Base-by-base conservation (phyloP, 2,888 invertebrate species). In the Thera obeliscata region DNA sequence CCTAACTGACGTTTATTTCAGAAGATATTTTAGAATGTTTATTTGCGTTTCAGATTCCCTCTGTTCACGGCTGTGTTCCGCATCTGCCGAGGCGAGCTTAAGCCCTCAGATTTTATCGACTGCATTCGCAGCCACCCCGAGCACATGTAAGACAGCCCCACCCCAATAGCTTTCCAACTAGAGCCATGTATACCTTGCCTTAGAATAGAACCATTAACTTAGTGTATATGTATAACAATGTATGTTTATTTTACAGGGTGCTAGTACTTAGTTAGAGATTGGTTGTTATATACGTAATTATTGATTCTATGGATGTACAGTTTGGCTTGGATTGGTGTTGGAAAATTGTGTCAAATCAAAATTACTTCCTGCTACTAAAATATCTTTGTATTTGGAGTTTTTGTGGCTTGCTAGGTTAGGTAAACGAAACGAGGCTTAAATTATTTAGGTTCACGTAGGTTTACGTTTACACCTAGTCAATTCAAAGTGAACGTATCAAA, bases 121-220 rank as follows among this genome's bases (percentile, higher is more conserved):
- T 98, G 97, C 92, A 97, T 99, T 90, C 96, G 98, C 88, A 96
- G 96, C 85, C 99, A 99, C 89, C 99, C 99, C 41, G 98, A 98
- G 92, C 99, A 99, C 95, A 97, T 98, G 98, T 99, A 97, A 97
- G 68, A 55, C 61, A 64, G 52, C 49, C 58, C 6, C 52, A 49
- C 77, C 76, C 82, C 78, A 80, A 78, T 79, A 79, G 83, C 86
- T 86, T 85, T 69, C 71, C 38, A 63, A 50, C 81, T 75, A 71
- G 67, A 72, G 60, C 66, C 66, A 67, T 67, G 70, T 69, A 71
- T 52, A 63, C 43, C 61, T 67, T 78, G 65, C 50, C 72, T 81
- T 87, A 86, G 86, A 77, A 70, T 84, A 85, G 82, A 78, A 75
- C 73, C 76, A 74, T 80, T 81, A 86, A 82, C 81, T 80, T 82